Evolutionary conservation across 2,113 vertebrate genomes (phyloP), one percentile per base, ranked within the genome.

Genomic region (Kobus ellipsiprymnus): DNA sequence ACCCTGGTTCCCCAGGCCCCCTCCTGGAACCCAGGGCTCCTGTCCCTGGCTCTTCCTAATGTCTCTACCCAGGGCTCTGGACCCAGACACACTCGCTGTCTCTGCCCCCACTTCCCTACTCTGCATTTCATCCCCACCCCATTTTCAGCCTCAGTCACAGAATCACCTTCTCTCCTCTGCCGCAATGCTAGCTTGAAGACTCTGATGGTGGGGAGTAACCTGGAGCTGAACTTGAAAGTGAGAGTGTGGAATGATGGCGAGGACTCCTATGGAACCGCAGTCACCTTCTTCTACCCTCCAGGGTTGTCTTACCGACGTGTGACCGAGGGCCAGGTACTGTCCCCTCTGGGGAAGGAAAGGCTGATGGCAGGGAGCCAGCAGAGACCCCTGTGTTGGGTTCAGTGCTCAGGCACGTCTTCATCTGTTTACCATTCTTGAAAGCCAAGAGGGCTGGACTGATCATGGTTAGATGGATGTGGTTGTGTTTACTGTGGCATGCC

Each of bases 221-320:
- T 99, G 2, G 98, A 99, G 21, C 30, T 99, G 82, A 60, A 98
- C 9, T 52, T 98, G 44, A 98, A 96, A 0, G 98, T 99, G 29
- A 98, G 71, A 2, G 90, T 99, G 85, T 94, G 98, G 94, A 99
- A 99, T 93, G 97, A 78, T 0, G 99, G 97, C 0, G 99, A 99
- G 96, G 98, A 99, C 94, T 99, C 99, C 40, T 99, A 99, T 74
- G 98, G 99, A 95, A 99, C 98, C 46, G 87, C 6, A 0, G 93
- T 99, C 16, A 94, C 85, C 64, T 98, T 99, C 67, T 98, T 94
- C 30, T 99, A 99, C 90, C 99, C 99, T 0, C 77, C 82, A 0
- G 99, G 98, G 13, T 93, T 99, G 87, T 99, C 99, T 27, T 99
- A 98, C 46, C 98, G 99, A 52, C 98, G 98, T 36, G 97, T 98